These are phyloP conservation scores for Drosophila lini DNA, from an alignment of 1,140 invertebrate species.

Conservation along the genomic window DNA sequence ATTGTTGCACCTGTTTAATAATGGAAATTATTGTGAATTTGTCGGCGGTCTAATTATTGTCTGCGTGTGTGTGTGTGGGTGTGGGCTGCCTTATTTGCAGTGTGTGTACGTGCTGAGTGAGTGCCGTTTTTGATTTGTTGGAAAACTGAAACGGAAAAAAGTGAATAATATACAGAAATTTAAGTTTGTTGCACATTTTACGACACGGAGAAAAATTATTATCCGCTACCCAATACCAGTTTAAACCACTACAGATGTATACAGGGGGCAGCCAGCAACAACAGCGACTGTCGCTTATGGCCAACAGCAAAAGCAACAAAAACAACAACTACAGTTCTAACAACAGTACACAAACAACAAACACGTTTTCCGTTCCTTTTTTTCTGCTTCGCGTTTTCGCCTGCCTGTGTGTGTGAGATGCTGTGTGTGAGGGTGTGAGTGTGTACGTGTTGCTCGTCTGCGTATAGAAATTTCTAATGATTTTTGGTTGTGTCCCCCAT, in stretches of 20 bases:
- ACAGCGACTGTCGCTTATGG: constrained; percentile 34
- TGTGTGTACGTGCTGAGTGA: constrained; percentile 13
- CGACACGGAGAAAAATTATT: constrained; percentile 23
- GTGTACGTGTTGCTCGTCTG: constrained; percentile 43
- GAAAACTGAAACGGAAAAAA: constrained; percentile 28
- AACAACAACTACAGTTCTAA: constrained; percentile 71
- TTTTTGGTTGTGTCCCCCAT: constrained; percentile 36
- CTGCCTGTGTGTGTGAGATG: constrained; percentile 44
- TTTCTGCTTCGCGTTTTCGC: constrained; percentile 11
- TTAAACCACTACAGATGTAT: constrained; percentile 46
- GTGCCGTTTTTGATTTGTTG: constrained; percentile 35
- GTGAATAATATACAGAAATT: constrained; percentile 49
- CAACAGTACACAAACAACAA: constrained; percentile 41
- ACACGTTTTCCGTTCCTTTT: constrained; percentile 42
- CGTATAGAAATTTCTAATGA: constrained; percentile 56
- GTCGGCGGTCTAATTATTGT: constrained; percentile 35
- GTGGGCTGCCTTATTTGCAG: constrained; percentile 5
- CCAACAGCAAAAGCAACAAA: constrained; percentile 27
- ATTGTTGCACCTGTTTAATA: constrained; percentile 53
- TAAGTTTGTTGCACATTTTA: constrained; percentile 21
- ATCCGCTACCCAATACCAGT: constrained; percentile 59
- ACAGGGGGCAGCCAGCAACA: constrained; percentile 10
- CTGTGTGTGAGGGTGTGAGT: constrained; percentile 31
- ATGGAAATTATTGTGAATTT: constrained; percentile 38
- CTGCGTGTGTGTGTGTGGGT: constrained; percentile 13